Evolutionary conservation across 1,140 invertebrate species (phyloP).

Genomic region (Neodiprion fabricii): DNA sequence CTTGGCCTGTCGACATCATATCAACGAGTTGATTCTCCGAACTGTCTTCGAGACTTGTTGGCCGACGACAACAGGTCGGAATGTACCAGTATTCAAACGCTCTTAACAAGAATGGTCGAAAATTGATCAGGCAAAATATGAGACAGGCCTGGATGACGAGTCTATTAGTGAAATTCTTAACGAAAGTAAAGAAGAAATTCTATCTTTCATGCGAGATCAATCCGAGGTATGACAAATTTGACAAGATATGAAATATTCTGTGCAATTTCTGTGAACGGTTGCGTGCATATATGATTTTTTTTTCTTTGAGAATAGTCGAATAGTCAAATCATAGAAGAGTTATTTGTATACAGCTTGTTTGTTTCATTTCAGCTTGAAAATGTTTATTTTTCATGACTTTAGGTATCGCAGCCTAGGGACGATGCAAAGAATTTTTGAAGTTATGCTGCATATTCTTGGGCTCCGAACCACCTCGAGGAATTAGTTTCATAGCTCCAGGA

Average conservation of each 20-base stretch:
- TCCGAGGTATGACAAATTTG: constrained; percentile 17
- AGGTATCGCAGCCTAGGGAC: constrained; percentile 28
- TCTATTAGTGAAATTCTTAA: constrained; percentile 18
- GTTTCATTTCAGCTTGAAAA: constrained; percentile 10
- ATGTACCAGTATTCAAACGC: constrained; percentile 41
- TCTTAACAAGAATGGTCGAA: constrained; percentile 35
- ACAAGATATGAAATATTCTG: not conserved
- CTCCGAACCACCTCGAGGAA: constrained; percentile 40
- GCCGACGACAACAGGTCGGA: constrained; percentile 33
- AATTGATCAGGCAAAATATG: constrained; percentile 36
- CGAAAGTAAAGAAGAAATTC: constrained; percentile 18
- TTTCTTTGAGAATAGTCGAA: not conserved
- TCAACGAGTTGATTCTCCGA: constrained; percentile 40
- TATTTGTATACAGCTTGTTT: not conserved
- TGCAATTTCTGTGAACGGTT: not conserved
- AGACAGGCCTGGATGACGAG: constrained; percentile 24
- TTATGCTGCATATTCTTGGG: constrained; percentile 54
- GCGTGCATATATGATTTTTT: not conserved
- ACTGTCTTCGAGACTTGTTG: constrained; percentile 33
- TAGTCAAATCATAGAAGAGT: not conserved
- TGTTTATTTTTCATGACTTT: constrained; percentile 3
- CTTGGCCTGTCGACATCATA: constrained; percentile 41
- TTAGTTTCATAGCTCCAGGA: constrained; percentile 48
- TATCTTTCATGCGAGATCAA: constrained; percentile 23
- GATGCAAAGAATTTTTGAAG: constrained; percentile 54